Percentiles rank a stretch among this genome's conserved stretches.
Evolutionary conservation across 2,113 vertebrate genomes (phyloP).

Genomic region (Erythrocercus mccallii): DNA sequence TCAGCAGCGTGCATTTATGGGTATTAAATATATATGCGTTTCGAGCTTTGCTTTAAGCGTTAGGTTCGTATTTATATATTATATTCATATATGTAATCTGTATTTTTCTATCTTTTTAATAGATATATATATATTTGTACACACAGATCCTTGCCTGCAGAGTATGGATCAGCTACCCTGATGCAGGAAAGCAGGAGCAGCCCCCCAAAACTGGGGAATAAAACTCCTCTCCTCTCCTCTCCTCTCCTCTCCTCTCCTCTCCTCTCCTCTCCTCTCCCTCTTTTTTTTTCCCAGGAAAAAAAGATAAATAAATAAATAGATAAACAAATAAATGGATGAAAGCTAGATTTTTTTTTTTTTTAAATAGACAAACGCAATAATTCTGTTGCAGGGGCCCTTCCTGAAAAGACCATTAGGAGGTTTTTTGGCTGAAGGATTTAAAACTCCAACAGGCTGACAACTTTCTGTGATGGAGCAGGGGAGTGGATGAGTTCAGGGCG

Average conservation of each 20-base stretch:
- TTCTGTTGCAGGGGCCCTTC: not conserved
- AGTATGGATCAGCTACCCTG: not conserved
- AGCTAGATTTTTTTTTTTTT: no score
- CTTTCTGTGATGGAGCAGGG: conserved; percentile 66
- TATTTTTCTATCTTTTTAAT: not conserved
- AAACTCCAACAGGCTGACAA: not conserved
- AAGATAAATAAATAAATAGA: no score
- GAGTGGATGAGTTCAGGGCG: conserved; percentile 75
- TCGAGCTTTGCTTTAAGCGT: accelerated
- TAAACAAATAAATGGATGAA: not conserved
- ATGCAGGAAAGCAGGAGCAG: not conserved
- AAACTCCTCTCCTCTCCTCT: not conserved
- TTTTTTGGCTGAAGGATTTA: not conserved
- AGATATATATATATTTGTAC: not conserved
- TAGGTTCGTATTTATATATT: accelerated
- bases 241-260: not conserved
- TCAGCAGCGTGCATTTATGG: accelerated
- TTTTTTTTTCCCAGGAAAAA: not conserved
- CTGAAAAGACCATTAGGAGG: not conserved
- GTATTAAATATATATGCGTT: accelerated
- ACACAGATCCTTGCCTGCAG: not conserved
- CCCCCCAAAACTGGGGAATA: not conserved
- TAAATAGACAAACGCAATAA: not conserved
- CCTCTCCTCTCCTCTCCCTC: not conserved
- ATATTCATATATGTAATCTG: accelerated